Base-by-base conservation (phyloP, 1,140 invertebrate species). In the Scaptomyza hsui region DNA sequence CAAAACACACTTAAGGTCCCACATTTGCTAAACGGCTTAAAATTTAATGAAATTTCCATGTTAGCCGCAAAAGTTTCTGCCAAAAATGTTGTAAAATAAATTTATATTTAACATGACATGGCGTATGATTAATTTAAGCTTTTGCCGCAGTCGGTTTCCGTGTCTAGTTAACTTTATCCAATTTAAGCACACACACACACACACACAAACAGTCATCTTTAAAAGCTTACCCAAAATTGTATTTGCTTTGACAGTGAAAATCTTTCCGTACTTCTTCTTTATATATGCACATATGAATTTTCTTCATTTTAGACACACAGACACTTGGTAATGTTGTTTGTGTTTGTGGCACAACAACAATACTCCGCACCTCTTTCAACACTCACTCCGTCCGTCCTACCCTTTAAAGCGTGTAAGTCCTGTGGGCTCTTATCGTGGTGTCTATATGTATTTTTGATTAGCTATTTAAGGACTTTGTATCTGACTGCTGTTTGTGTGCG, bases 371-470 rank as follows among this genome's bases (percentile, higher is more conserved):
- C 24, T 24, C 24, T 24, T 0, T 5, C 0, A 24, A 24, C 4
- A 24, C 24, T 24, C 24, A 24, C 24, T 24, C 24, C 6, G 6
- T 6, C 24, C 24, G 4, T 24, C 2, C 15, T 18, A 18, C 35
- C 4, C 18, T 6, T 21, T 9, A 15, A n/a, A 24, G n/a, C 41
- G 16, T 21, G 16, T 18, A 7, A 51, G 37, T 51, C 12, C 15
- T 32, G 37, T 51, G 39, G 35, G 61, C 35, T 10, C 2, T 65
- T 65, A 44, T 44, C 63, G 16, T 26, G 57, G 64, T 77, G 64
- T 68, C 60, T 67, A 70, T 77, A 75, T 86, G 81, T 86, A 72
- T 86, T 81, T 86, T 86, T 86, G 81, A 86, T 86, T 86, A 86
- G 81, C 77, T 85, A 69, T 74, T 74, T 70, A 62, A 51, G 51